Conservation (phyloP, 2,113 vertebrate species). For the Spermophilus dauricus region DNA sequence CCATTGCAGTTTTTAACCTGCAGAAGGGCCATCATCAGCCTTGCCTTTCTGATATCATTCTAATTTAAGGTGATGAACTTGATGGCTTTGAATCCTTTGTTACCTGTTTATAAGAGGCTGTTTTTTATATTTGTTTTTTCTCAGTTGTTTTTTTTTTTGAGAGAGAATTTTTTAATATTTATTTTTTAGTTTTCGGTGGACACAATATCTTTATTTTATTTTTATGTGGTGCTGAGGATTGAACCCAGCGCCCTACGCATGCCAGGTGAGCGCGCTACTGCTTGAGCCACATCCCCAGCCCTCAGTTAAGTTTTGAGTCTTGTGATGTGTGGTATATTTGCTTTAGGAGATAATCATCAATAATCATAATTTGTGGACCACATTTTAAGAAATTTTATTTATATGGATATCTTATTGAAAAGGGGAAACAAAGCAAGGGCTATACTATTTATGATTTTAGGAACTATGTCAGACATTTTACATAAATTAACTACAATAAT, state of each 20-base stretch:
- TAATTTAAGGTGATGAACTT: constrained; percentile 42
- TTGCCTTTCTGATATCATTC: background rate
- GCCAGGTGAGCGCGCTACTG: no score
- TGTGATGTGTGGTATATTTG: background rate
- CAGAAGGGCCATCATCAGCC: background rate
- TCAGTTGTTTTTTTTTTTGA: background rate
- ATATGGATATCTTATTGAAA: background rate
- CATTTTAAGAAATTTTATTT: constrained; percentile 51
- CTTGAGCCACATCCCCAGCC: no score
- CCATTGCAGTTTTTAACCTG: background rate
- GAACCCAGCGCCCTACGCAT: no score
- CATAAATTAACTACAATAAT: constrained; percentile 25
- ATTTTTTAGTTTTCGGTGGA: no score
- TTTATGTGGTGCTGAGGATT: no score
- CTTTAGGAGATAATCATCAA: constrained; percentile 18
- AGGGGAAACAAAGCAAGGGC: background rate
- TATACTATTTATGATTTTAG: background rate
- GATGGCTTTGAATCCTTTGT: background rate
- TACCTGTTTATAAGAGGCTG: background rate
- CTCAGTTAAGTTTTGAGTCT: background rate
- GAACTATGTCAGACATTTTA: background rate
- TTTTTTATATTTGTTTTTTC: constrained; percentile 25
- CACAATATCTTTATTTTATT: no score
- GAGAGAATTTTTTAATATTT: no score
- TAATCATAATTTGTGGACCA: background rate